These are phyloP conservation scores for Psittacula derbiana DNA, from an alignment of 2,797 vertebrate species.

Conservation along the genomic window DNA sequence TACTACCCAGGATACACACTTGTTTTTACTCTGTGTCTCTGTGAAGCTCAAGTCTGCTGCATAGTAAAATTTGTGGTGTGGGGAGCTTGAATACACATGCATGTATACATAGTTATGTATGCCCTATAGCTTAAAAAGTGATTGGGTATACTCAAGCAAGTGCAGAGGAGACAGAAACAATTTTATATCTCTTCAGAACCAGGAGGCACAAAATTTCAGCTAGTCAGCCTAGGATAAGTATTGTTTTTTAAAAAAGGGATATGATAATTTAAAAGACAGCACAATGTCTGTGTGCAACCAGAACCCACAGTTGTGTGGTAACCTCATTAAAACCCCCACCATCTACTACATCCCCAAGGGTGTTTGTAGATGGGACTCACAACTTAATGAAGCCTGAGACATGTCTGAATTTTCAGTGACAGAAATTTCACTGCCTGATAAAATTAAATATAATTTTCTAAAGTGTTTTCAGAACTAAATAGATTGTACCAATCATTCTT, in stretches of 20 bases:
- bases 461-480: not conserved
- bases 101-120: not conserved
- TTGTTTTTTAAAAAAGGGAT: not conserved
- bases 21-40: not conserved
- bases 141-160: not conserved
- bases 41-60: not conserved
- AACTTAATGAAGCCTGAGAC: not conserved
- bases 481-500: not conserved
- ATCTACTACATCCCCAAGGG: not conserved
- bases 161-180: not conserved
- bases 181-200: not conserved
- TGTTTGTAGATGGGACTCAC: not conserved
- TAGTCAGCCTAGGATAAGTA: not conserved
- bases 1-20: not conserved
- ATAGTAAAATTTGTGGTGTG: not conserved
- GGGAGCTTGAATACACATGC: fast-evolving
- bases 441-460: not conserved
- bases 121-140: not conserved
- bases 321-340: not conserved
- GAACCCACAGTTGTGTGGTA: not conserved
- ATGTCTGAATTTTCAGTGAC: not conserved
- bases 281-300: not conserved
- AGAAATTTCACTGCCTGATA: not conserved
- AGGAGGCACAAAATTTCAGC: not conserved
- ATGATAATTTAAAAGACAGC: not conserved